Conservation (phyloP, 2,113 vertebrate species). For the Glareola pratincola region DNA sequence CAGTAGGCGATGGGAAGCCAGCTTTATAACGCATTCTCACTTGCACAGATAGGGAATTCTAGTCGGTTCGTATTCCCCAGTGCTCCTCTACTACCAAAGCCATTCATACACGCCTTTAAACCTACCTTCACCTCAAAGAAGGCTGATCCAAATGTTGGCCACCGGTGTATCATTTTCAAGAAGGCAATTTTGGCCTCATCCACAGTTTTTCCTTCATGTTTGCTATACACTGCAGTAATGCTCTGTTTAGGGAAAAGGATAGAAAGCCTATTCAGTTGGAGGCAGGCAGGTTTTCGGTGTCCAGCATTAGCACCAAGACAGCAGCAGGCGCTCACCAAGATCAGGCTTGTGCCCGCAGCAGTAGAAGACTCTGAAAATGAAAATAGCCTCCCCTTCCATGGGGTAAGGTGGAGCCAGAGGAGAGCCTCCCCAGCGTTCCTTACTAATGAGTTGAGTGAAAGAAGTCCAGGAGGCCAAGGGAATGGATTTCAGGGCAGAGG, state of each 20-base stretch:
- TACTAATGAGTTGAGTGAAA: neutral
- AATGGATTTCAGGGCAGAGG: neutral
- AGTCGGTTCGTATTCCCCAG: neutral
- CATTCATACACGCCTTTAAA: neutral
- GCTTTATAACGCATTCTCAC: neutral
- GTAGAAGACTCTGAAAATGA: neutral
- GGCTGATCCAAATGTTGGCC: constrained; percentile 95
- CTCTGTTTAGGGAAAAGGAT: constrained; percentile 46
- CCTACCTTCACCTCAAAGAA: constrained; percentile 97
- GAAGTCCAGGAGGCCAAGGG: neutral
- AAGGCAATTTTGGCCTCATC: constrained; percentile 88
- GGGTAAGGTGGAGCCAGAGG: neutral
- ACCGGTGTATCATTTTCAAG: constrained; percentile 83
- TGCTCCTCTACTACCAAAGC: neutral
- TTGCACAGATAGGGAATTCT: neutral
- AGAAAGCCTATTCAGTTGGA: neutral
- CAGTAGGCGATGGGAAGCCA: neutral
- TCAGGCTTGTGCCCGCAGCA: neutral
- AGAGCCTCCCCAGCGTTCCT: neutral
- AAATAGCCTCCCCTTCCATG: neutral
- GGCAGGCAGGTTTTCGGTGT: neutral
- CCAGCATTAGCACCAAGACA: neutral
- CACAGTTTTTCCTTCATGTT: constrained; percentile 77
- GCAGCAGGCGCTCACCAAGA: neutral
- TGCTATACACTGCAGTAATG: constrained; percentile 78